Percentiles rank a stretch among this genome's conserved stretches.
Evolutionary conservation across 1,140 invertebrate genomes (phyloP).

Genomic region (Pachypsylla venusta): DNA sequence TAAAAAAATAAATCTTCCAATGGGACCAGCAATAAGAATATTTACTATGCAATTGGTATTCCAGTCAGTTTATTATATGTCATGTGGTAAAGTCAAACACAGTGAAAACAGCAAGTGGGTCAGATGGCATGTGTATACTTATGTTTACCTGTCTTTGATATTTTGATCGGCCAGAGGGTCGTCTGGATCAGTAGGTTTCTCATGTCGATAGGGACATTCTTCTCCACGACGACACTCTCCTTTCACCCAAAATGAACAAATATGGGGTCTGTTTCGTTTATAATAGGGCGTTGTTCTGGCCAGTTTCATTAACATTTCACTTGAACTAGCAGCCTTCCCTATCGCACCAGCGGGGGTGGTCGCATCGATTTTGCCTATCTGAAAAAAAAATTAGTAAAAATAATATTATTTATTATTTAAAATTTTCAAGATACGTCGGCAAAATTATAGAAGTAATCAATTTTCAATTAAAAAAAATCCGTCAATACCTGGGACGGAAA

Average conservation of each 20-base stretch:
- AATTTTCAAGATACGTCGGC: no score
- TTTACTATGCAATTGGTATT: no score
- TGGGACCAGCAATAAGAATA: no score
- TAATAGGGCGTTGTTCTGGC: conserved; percentile 97
- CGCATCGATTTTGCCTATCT: conserved; percentile 29
- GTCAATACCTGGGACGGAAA: no score
- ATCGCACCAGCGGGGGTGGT: conserved; percentile 34
- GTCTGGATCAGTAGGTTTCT: conserved; percentile 98
- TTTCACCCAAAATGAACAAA: conserved; percentile 99
- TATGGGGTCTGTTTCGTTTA: conserved; percentile 95
- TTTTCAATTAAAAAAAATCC: no score
- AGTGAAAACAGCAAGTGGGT: no score
- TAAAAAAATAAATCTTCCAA: no score
- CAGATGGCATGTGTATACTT: no score
- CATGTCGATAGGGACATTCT: conserved; percentile 98
- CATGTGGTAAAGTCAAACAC: no score
- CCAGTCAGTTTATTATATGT: no score
- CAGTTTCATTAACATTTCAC: conserved; percentile 83
- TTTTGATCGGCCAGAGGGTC: conserved; percentile 98
- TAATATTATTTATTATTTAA: no score
- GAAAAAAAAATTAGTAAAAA: conserved; percentile 20
- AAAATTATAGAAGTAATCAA: no score
- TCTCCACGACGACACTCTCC: conserved; percentile 97
- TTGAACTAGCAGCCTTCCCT: conserved; percentile 59
- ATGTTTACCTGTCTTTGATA: conserved; percentile 68